phyloP scores from a whole-genome alignment of 2,113 vertebrate species.

The Oenanthe melanoleuca region DNA sequence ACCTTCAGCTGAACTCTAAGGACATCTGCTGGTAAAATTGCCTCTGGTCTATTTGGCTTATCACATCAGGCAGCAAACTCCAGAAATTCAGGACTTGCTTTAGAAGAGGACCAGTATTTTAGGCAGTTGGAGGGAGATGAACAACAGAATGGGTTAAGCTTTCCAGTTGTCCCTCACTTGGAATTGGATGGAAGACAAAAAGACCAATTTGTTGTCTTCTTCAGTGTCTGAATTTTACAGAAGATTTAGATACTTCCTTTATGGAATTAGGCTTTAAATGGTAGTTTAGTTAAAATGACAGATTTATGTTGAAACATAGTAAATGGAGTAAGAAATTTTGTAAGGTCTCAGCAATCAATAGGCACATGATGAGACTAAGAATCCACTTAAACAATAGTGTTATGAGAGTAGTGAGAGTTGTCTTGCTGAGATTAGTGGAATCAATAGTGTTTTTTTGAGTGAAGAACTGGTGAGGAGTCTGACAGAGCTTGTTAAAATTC shows the following conservation, averaged over 20 bases:
- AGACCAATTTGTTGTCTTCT: not conserved
- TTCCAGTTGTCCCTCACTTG: not conserved
- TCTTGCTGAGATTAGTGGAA: not conserved
- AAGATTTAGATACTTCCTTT: not conserved
- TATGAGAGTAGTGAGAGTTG: not conserved
- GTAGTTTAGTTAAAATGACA: not conserved
- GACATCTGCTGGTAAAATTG: not conserved
- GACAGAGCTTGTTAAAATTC: not conserved
- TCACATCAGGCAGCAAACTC: not conserved
- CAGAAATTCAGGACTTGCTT: not conserved
- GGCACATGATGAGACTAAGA: not conserved
- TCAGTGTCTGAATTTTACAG: not conserved
- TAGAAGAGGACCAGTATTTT: not conserved
- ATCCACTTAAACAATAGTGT: not conserved
- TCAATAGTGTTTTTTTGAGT: not conserved
- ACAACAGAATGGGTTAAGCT: not conserved
- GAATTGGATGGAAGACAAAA: not conserved
- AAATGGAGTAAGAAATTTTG: not conserved
- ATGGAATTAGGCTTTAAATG: not conserved
- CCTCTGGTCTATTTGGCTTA: not conserved
- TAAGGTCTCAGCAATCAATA: not conserved
- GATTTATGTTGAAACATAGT: not conserved
- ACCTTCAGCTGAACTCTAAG: not conserved
- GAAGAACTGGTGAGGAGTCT: not conserved
- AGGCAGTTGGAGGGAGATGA: not conserved